phyloP scores from a whole-genome alignment of 2,888 invertebrate species.

The Nomada ruficornis region DNA sequence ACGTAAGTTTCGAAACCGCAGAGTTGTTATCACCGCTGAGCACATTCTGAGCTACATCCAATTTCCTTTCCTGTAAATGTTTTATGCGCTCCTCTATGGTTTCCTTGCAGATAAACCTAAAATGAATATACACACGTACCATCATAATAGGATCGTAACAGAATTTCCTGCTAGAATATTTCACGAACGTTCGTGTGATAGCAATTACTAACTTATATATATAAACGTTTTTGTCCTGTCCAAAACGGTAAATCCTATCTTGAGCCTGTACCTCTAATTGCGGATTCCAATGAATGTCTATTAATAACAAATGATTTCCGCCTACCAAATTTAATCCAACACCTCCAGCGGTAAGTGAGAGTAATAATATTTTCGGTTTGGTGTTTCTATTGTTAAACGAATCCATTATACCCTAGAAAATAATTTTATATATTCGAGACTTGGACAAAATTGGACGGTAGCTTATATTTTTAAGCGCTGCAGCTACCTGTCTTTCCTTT shows the following conservation, averaged over 20 bases:
- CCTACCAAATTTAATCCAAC: constrained; percentile 97
- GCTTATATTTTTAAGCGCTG: neutral
- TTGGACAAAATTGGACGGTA: neutral
- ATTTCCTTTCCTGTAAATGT: constrained; percentile 91
- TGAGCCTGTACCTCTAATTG: constrained; percentile 97
- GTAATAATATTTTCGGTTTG: constrained; percentile 88
- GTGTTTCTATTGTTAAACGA: constrained; percentile 72
- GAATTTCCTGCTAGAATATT: neutral
- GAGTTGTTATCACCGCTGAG: constrained; percentile 89
- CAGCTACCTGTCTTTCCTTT: constrained; percentile 88
- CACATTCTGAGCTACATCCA: constrained; percentile 91
- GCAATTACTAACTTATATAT: constrained; percentile 90
- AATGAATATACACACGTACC: constrained; percentile 51
- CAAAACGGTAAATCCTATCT: constrained; percentile 96
- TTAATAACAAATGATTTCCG: constrained; percentile 94
- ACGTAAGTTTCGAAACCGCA: constrained; percentile 89
- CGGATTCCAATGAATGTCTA: constrained; percentile 99
- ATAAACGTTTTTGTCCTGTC: constrained; percentile 92
- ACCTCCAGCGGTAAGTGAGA: constrained; percentile 97
- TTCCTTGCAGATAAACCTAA: constrained; percentile 91
- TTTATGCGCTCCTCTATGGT: constrained; percentile 96
- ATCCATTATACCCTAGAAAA: constrained; percentile 75
- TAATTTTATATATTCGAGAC: neutral
- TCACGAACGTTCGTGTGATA: neutral
- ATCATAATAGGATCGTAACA: neutral